Conservation (phyloP, 2,888 invertebrate genomes). For the Ischnura elegans region DNA sequence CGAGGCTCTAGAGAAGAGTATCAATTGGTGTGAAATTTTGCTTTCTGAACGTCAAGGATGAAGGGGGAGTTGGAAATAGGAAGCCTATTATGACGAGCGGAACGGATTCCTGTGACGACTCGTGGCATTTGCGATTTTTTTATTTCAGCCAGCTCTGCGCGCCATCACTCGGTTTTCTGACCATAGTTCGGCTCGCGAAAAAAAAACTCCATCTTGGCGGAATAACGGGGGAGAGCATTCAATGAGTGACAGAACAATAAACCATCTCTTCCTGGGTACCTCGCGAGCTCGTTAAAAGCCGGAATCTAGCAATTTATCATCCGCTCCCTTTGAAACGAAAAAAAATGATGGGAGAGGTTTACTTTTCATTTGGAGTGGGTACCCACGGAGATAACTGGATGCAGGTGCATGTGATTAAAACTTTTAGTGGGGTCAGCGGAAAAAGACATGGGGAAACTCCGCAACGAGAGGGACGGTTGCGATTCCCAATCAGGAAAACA, state of each 20-base stretch:
- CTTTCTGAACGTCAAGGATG: not conserved
- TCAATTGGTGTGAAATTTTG: not conserved
- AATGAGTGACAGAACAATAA: not conserved
- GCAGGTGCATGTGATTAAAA: not conserved
- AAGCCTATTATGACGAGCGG: slow-evolving; percentile 24
- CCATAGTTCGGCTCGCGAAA: not conserved
- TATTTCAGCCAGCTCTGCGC: not conserved
- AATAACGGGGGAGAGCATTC: slow-evolving; percentile 1
- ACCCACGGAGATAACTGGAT: not conserved
- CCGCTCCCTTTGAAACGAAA: not conserved
- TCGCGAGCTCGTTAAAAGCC: slow-evolving; percentile 29
- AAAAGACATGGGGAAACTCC: not conserved
- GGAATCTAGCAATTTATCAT: slow-evolving; percentile 38
- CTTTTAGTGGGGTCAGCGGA: not conserved
- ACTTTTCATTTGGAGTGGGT: slow-evolving; percentile 4
- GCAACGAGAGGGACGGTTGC: not conserved
- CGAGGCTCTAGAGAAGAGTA: not conserved
- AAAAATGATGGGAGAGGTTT: not conserved
- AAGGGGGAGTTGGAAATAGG: not conserved
- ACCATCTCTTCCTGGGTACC: slow-evolving; percentile 9
- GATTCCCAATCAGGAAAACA: not conserved
- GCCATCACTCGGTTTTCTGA: not conserved
- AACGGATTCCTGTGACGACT: slow-evolving; percentile 11
- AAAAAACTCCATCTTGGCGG: slow-evolving; percentile 25
- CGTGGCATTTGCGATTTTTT: slow-evolving; percentile 11